Evolutionary conservation across 2,797 vertebrate species (phyloP), one percentile per base, ranked within the genome.

Genomic region (Chaetophractus vellerosus): DNA sequence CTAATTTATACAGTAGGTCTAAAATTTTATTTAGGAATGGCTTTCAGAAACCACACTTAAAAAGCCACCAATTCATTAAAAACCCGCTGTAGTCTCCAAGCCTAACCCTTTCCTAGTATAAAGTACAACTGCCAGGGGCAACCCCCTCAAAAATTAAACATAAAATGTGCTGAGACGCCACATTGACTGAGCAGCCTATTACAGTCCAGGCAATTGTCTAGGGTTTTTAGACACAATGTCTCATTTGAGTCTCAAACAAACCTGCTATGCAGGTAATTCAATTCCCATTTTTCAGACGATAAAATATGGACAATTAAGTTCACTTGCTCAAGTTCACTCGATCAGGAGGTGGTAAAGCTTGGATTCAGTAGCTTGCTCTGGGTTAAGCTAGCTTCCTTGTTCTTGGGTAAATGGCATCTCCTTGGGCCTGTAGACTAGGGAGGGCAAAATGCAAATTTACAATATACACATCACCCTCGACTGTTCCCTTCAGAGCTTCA

Each of bases 21-120:
- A 75, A 84, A 85, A 68, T 76, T 91, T 71, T 86, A 74, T 24
- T 55, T 71, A 82, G 72, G 57, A 86, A 61, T 45, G 83, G n/a
- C 12, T 57, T 90, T 82, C 78, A 79, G 82, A 96, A 87, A 84
- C 48, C 1, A 19, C 48, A 50, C 14, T 61, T 21, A 52, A 50
- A 72, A 89, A 72, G 36, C 36, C 18, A 48, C 31, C 57, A 52
- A 21, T 55, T 24, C 26, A 59, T 71, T 61, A 86, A 66, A 68
- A 87, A n/a, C 24, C 24, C 45, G 21, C 23, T 38, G 64, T 18
- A 28, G 55, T 55, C 45, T 16, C 36, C 24, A 33, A 14, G 6
- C 12, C 52, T 26, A 28, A 16, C 24, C 16, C 36, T 71, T 59
- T 18, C 14, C 36, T 10, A 4, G 36, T 23, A 33, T 15, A 50